A percentile compares a stretch with the other conserved stretches of the same genome.
Conservation (phyloP, 2,888 invertebrate species). For the Scaptomyza caliginosa region DNA sequence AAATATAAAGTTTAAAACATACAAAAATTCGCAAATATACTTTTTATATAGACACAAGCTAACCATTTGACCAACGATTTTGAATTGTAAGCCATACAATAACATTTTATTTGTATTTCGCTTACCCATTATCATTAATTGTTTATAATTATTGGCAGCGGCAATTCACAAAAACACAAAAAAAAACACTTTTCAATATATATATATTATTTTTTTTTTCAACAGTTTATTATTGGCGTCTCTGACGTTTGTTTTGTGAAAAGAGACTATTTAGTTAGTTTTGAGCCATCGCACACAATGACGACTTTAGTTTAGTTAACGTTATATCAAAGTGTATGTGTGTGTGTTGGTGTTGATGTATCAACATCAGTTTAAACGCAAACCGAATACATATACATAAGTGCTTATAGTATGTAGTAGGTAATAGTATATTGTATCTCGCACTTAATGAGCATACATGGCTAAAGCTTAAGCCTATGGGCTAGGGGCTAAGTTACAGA, state of each 20-base stretch:
- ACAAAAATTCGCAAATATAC: too few species aligned
- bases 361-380: conserved; percentile 68
- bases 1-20: too few species aligned
- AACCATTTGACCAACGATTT: neutral
- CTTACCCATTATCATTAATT: neutral
- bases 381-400: conserved; percentile 38
- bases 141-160: neutral
- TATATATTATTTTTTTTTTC: conserved; percentile 4
- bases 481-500: conserved; percentile 65
- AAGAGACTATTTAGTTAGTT: conserved; percentile 21
- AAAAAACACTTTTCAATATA: conserved; percentile 14
- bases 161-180: neutral
- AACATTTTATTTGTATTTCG: neutral
- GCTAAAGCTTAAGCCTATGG: conserved; percentile 61
- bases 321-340: conserved; percentile 24
- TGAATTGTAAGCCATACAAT: neutral
- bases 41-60: too few species aligned
- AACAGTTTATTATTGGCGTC: conserved; percentile 46
- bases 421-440: conserved; percentile 28
- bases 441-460: conserved; percentile 59
- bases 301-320: conserved; percentile 15
- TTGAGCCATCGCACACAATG: conserved; percentile 34
- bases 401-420: conserved; percentile 14
- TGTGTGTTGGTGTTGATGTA: too few species aligned
- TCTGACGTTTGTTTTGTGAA: conserved; percentile 2